Base-by-base conservation (phyloP, 2,113 vertebrate species). In the Mixornis gularis region DNA sequence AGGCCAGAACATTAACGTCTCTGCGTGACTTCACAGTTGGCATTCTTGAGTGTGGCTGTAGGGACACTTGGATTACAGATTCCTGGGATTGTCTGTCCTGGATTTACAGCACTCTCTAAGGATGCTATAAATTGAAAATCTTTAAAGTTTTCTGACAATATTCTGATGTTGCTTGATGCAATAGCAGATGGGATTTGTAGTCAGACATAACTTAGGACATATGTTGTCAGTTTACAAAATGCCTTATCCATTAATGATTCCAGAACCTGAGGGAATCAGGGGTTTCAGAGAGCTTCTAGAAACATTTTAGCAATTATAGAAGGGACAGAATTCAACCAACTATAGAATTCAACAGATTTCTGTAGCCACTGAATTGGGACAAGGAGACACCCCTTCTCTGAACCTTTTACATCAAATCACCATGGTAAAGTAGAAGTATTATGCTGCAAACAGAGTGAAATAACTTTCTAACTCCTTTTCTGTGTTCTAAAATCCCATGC, bases 71-170 rank as follows among this genome's bases (percentile, higher is more conserved):
- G 7, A 9, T 52, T 79, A 19, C 53, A 77, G n/a, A 60, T 79
- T 83, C 34, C 29, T 66, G 29, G 29, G 16, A 29, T 36, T 7
- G 17, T 70, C 46, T 29, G 12, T 53, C 26, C 41, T 53, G 19
- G 1, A 2, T 1, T 52, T 69, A 30, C 0, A 59, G 13, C 7
- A 52, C 9, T 11, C 12, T 71, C 15, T 13, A 48, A 79, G 9
- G 14, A 27, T 48, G 8, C 5, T 64, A 0, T 15, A 48, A 41
- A 1, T 3, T 30, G 14, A 48, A 85, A 81, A 71, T 11, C 3
- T 79, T 60, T 17, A 32, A 8, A 41, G 2, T 49, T 70, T 74
- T 60, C 52, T 53, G 62, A 13, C 22, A 49, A 22, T 58, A 2
- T 52, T 73, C 51, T 76, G 11, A 44, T 41, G 14, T 29, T 85